Conservation (phyloP, 2,797 vertebrate genomes). For the Lacerta viridis region DNA sequence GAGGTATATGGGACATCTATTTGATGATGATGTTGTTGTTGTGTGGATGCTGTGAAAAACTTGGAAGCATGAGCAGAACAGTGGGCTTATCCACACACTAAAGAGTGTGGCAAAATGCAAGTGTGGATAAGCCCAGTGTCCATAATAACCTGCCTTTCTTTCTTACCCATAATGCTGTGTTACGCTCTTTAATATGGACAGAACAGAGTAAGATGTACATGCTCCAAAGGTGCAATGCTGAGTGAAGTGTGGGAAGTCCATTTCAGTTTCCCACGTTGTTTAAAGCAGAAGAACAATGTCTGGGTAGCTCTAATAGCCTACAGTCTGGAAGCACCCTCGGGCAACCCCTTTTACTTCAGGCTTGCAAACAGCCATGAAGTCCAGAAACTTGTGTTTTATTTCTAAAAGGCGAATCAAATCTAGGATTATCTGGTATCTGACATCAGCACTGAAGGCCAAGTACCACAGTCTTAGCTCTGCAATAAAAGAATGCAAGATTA, state of each 20-base stretch:
- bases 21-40: no score
- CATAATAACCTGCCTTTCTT: no score
- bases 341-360: background rate
- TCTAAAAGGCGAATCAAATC: background rate
- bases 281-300: background rate
- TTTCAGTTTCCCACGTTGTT: background rate
- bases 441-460: background rate
- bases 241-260: background rate
- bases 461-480: background rate
- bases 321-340: background rate
- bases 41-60: no score
- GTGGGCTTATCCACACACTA: no score
- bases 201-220: background rate
- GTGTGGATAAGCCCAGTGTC: no score
- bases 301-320: background rate
- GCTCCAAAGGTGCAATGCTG: background rate
- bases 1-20: no score
- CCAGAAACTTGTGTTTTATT: background rate
- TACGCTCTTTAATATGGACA: background rate
- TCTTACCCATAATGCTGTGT: background rate
- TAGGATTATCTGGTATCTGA: background rate
- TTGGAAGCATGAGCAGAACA: no score
- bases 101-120: no score
- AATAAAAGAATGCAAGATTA: background rate
- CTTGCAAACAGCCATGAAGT: background rate